Percentiles rank a stretch among this genome's conserved stretches.
These are phyloP conservation scores for Pygoscelis antarcticus DNA, from an alignment of 2,113 vertebrate genomes.

Conservation along the genomic window DNA sequence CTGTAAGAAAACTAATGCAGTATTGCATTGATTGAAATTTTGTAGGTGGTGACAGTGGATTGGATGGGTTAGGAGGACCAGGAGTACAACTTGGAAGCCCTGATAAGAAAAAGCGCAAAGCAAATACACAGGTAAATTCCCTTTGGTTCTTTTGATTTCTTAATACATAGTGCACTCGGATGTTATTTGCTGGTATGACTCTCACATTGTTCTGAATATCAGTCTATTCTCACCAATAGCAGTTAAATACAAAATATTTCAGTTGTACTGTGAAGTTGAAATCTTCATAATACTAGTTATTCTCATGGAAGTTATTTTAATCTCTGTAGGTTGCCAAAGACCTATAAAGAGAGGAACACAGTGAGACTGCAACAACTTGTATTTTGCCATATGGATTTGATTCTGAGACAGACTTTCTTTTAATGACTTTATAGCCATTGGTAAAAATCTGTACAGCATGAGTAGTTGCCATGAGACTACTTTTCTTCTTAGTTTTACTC, in stretches of 20 bases:
- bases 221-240: not conserved
- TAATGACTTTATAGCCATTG: not conserved
- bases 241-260: not conserved
- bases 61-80: constrained; percentile 84
- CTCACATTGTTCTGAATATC: not conserved
- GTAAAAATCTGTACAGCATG: not conserved
- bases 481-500: not conserved
- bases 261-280: not conserved
- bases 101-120: constrained; percentile 87
- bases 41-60: constrained; percentile 82
- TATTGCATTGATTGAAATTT: constrained; percentile 36
- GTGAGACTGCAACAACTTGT: not conserved
- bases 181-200: not conserved
- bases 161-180: not conserved
- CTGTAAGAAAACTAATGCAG: constrained; percentile 5
- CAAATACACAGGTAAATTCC: constrained; percentile 78
- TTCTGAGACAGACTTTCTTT: not conserved
- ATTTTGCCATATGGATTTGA: constrained; percentile 17
- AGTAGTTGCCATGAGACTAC: not conserved
- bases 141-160: not conserved
- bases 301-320: not conserved
- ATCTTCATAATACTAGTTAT: not conserved
- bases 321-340: not conserved
- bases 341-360: not conserved
- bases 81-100: constrained; percentile 81